Evolutionary conservation across 2,888 invertebrate species (phyloP), one percentile per base, ranked within the genome.

Genomic region (Aspidiotus rigidus): DNA sequence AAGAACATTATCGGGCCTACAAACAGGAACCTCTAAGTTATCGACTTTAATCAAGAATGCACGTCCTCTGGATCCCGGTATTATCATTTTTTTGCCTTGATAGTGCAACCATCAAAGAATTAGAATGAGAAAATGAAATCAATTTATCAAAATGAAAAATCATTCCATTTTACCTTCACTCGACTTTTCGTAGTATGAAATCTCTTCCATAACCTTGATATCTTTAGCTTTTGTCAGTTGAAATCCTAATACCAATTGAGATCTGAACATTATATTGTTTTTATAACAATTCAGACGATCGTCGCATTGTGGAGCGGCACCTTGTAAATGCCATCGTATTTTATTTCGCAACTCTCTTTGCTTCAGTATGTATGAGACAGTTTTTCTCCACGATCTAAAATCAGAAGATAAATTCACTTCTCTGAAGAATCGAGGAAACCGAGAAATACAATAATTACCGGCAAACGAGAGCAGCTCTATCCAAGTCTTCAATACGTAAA

Each of bases 341-440:
- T 28, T 59, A 59, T 59, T 59, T 7, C 13, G 17, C 39, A 10
- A 39, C 13, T 59, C 59, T 28, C 59, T 7, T 59, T 28, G 17
- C 39, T 9, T 16, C 16, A 28, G 39, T 13, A 59, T 39, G 28
- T 59, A 5, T 17, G 16, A 7, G 10, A 39, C 59, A 6, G 59
- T 28, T 59, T 28, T 17, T 17, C 39, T 17, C 59, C 59, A 59
- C 8, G 59, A 59, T 28, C 59, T 59, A 16, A n/a, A 56, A 56
- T 1, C 10, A 16, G 10, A 56, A 10, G 56, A 49, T 6, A 6
- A 49, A n/a, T 13, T 2, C 6, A 11, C 49, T 13, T 3, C 49
- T 49, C 3, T 49, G n/a, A 11, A 49, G 49, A 49, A 49, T 11
- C 3, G 10, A 49, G n/a, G 49, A 49, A 11, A 49, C 3, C 49